Conservation (phyloP, 2,113 vertebrate genomes). For the Arizona elegans region DNA sequence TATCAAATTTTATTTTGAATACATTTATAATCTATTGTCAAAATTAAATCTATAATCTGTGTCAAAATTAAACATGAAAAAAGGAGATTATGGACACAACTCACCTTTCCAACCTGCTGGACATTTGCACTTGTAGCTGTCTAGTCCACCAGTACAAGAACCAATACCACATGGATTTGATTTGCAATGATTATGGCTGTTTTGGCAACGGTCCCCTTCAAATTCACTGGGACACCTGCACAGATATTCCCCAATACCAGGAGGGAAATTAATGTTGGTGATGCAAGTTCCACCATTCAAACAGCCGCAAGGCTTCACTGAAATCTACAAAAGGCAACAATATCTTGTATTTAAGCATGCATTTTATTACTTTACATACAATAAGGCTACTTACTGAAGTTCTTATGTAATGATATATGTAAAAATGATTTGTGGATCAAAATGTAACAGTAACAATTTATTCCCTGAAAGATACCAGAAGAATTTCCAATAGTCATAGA, state of each 20-base stretch:
- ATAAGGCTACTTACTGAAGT: neutral
- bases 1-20: neutral
- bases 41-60: neutral
- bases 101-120: constrained; percentile 47
- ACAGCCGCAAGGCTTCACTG: constrained; percentile 74
- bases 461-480: neutral
- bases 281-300: constrained; percentile 68
- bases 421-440: neutral
- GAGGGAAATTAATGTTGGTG: constrained; percentile 74
- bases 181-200: constrained; percentile 62
- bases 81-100: neutral
- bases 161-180: constrained; percentile 38
- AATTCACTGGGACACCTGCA: constrained; percentile 73
- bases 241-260: constrained; percentile 77
- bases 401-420: neutral
- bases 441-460: neutral
- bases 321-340: constrained; percentile 66
- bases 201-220: constrained; percentile 69
- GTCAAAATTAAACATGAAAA: neutral
- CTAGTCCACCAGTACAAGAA: constrained; percentile 16
- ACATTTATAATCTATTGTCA: neutral
- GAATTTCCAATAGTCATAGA: neutral
- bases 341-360: neutral
- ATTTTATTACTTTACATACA: neutral
- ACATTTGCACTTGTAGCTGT: constrained; percentile 44